Base-by-base conservation (phyloP, 2,113 vertebrate genomes). In the Anarrhichthys ocellatus region DNA sequence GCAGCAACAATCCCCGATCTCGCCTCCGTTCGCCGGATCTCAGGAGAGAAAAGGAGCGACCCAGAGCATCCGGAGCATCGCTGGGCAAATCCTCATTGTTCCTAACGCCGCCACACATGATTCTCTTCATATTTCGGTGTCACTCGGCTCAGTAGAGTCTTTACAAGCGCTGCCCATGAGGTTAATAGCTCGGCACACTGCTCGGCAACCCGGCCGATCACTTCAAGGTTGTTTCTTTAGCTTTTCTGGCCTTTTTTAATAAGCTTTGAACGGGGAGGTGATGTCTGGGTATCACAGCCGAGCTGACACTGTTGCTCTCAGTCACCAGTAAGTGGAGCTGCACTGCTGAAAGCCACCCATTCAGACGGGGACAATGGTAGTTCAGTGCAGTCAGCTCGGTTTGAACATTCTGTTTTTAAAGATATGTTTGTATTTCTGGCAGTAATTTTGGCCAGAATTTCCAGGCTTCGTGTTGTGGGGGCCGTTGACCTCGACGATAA, bases 301-400 rank as follows among this genome's bases (percentile, higher is more conserved):
- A 61, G 20, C 68, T 18, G 44, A 32, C 67, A 59, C 52, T 3
- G 2, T 56, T 71, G 73, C 48, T 61, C 64, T 44, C 32, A 46
- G 40, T 61, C 58, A 64, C 76, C 73, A 69, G 79, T 10, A 68
- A 86, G 76, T 61, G 79, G 75, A 74, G 76, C 71, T 65, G 42
- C 75, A 61, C 56, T 9, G 58, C 76, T 52, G 24, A 70, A 42
- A 65, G 54, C 58, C 36, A 4, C 59, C 13, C 9, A 69, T 18
- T 36, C 29, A 20, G 10, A 13, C 42, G 1, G 22, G 13, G 46
- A 42, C 36, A 44, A 9, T 29, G 15, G 34, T 27, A 34, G 29
- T 52, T 20, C 46, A 29, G n/a, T 76, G 3, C 20, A 20, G 24
- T 15, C 14, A 22, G 32, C 40, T 76, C 2, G 20, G 18, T 17